Base-by-base conservation (phyloP, 2,888 invertebrate species). In the Yponomeuta evonymella region DNA sequence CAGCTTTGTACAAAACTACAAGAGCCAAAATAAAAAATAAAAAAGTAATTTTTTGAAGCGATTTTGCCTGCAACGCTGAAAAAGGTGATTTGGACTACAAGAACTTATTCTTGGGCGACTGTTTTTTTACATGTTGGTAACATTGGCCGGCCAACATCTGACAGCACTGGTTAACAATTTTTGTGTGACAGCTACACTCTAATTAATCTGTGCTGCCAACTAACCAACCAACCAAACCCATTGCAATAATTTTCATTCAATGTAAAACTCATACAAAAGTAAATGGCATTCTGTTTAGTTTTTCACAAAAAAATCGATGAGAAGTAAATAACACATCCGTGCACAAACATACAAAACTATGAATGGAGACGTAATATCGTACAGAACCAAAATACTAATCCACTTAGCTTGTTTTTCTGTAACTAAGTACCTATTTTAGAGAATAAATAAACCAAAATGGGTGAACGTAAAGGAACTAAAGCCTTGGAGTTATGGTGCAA, bases 401-500 rank as follows among this genome's bases (percentile, higher is more conserved):
- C 43, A 8, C 43, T 43, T 43, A 1, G 43, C 43, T 5, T 43
- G 43, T 43, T 43, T 43, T 43, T 43, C 8, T 43, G 4, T 43
- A 43, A 43, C 8, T 43, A 43, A 43, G 43, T 36, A 36, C 23
- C 23, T 23, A 23, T 58, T 15, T 58, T 58, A 58, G 4, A 58
- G 51, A 12, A 15, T 58, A 58, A 58, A 12, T 15, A 58, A 58
- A 6, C 51, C 36, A 67, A 79, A 81, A 97, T 97, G 97, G 94
- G 95, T 75, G 97, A 97, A 90, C 94, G 95, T 81, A 94, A 95
- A 81, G 97, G 97, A 75, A 97, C 98, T 80, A 97, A 97, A 93
- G 98, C 97, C 74, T 89, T 98, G 83, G 98, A 98, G 90, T 88
- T 96, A 78, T 98, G 98, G 98, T 98, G 98, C 88, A 95, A 96